A percentile compares a stretch with the other conserved stretches of the same genome.
phyloP scores from a whole-genome alignment of 2,113 vertebrate genomes.

The Gymnobelideus leadbeateri region DNA sequence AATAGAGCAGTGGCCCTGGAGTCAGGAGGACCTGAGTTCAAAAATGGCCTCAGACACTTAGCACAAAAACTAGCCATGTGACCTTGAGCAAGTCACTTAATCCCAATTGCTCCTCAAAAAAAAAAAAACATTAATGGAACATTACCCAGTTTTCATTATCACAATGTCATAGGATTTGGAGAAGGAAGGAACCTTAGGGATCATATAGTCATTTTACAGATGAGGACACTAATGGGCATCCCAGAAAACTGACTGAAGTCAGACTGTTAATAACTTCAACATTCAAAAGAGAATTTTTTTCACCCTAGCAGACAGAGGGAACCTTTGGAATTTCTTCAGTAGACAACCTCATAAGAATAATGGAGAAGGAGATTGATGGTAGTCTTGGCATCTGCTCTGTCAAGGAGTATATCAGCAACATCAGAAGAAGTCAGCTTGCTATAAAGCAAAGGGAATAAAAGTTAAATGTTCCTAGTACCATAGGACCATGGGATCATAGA shows the following conservation, averaged over 20 bases:
- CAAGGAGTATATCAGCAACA: not conserved
- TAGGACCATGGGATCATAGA: not conserved
- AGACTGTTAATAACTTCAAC: not conserved
- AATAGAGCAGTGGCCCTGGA: too few species aligned
- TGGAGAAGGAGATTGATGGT: not conserved
- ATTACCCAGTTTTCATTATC: not conserved
- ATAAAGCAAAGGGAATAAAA: not conserved
- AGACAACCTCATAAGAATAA: not conserved
- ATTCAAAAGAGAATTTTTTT: not conserved
- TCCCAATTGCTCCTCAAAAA: too few species aligned
- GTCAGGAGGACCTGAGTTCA: too few species aligned
- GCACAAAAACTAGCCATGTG: too few species aligned
- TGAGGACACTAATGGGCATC: not conserved
- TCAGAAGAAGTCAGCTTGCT: not conserved
- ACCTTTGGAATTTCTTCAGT: not conserved
- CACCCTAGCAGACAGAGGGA: not conserved
- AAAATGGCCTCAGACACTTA: too few species aligned
- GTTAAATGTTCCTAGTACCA: not conserved
- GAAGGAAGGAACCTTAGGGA: not conserved
- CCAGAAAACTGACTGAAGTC: not conserved
- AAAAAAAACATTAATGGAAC: not conserved
- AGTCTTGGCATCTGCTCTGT: not conserved
- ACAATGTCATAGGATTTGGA: not conserved
- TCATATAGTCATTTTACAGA: not conserved
- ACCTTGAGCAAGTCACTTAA: too few species aligned